Evolutionary conservation across 2,113 vertebrate species (phyloP).

Genomic region (Lanius ludovicianus): DNA sequence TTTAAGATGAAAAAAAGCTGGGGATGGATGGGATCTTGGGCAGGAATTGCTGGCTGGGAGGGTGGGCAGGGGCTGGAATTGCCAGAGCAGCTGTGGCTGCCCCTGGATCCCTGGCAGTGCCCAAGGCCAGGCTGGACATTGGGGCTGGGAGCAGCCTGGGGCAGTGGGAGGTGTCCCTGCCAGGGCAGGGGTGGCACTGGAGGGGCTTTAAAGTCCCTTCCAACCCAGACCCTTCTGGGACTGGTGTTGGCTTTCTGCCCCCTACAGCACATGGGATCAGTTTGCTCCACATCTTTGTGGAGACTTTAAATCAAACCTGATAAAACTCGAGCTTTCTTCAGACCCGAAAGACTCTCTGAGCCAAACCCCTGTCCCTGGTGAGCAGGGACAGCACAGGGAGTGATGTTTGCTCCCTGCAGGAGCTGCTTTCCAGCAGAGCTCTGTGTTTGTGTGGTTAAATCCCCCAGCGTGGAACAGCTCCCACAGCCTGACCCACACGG

Average conservation of each 20-base stretch:
- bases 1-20: background rate
- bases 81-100: background rate
- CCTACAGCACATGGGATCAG: fast-evolving
- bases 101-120: background rate
- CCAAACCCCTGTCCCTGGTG: background rate
- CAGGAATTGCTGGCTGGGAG: background rate
- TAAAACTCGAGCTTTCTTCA: background rate
- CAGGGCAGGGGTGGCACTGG: background rate
- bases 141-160: background rate
- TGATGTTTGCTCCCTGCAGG: background rate
- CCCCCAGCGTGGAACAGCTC: fast-evolving
- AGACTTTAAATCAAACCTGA: background rate
- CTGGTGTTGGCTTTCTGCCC: background rate
- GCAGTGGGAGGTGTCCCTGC: background rate
- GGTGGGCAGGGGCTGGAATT: background rate
- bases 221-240: background rate
- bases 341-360: background rate
- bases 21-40: background rate
- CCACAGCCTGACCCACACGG: fast-evolving
- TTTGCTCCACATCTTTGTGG: background rate
- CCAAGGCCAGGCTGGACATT: background rate
- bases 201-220: fast-evolving
- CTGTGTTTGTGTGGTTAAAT: fast-evolving
- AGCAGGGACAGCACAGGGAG: background rate
- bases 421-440: background rate